Evolutionary conservation across 2,888 invertebrate species (phyloP), one percentile per base, ranked within the genome.

Genomic region (Pyrrhia umbra): DNA sequence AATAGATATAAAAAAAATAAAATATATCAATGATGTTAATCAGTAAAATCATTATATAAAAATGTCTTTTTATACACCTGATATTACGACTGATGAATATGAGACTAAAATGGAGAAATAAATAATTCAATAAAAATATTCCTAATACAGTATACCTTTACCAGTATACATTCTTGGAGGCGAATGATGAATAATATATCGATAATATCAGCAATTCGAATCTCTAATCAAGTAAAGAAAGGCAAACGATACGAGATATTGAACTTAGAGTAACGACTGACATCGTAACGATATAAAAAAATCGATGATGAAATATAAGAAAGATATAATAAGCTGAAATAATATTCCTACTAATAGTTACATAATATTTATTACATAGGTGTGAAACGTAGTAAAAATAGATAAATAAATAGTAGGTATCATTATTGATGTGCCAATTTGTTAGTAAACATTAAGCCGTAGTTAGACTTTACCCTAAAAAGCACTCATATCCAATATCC

Each of bases 331-430:
- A 76, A 78, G 63, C 73, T 56, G 61, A 77, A 75, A 75, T 75
- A 83, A 78, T 87, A 89, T 88, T 90, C 89, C 88, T 89, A 88
- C 79, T 83, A 84, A 79, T 81, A 79, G 77, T 68, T 79, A 80
- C 71, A 79, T 76, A 70, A 65, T 49, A 63, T 78, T 68, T 79
- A 81, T 76, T 66, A 79, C 66, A 75, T 88, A 85, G 83, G 75
- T 82, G 86, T 87, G 85, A 74, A 81, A 71, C 59, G 82, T 88
- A 88, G 88, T 72, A 50, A 73, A 47, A 77, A 66, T 83, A 83
- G 68, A 43, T 72, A 71, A 75, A 74, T 69, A 73, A 69, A 72
- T 66, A 67, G 70, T 82, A 83, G 79, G 74, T 80, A 79, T 79
- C 64, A 81, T 62, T 80, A 84, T 88, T 80, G 81, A 85, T 88